Percentiles rank a stretch among this genome's conserved stretches.
Evolutionary conservation across 1,140 invertebrate genomes (phyloP).

Genomic region (Archivesica marissinica): DNA sequence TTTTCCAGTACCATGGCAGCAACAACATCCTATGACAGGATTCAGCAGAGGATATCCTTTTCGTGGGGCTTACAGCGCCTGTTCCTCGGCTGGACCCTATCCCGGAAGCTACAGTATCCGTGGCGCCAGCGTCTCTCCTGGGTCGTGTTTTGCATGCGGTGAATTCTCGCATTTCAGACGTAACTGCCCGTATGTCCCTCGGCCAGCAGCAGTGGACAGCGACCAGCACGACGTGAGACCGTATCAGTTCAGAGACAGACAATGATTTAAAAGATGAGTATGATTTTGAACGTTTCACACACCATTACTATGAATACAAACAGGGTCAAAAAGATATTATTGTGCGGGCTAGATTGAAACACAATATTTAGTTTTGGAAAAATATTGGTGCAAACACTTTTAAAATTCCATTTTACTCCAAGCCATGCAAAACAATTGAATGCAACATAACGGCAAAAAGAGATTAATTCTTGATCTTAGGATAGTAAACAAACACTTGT

Average conservation of each 20-base stretch:
- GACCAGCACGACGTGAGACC: too few species aligned
- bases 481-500: conserved; percentile 44
- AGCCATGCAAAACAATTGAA: conserved; percentile 15
- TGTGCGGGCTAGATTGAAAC: conserved; percentile 38
- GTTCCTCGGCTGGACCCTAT: neutral
- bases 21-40: neutral
- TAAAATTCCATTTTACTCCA: conserved; percentile 51
- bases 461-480: conserved; percentile 53
- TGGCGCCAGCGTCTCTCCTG: neutral
- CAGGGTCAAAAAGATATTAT: too few species aligned
- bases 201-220: neutral
- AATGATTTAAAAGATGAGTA: neutral
- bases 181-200: neutral
- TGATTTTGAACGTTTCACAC: conserved; percentile 4
- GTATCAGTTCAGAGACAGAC: too few species aligned
- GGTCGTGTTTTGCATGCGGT: neutral
- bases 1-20: neutral
- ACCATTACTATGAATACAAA: conserved; percentile 54
- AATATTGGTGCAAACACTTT: conserved; percentile 51
- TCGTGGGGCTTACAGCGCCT: neutral
- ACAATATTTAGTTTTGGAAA: conserved; percentile 45
- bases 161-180: neutral
- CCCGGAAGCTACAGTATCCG: neutral
- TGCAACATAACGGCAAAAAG: conserved; percentile 43
- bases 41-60: neutral